Conservation (phyloP, 2,113 vertebrate species). For the Albula glossodonta region DNA sequence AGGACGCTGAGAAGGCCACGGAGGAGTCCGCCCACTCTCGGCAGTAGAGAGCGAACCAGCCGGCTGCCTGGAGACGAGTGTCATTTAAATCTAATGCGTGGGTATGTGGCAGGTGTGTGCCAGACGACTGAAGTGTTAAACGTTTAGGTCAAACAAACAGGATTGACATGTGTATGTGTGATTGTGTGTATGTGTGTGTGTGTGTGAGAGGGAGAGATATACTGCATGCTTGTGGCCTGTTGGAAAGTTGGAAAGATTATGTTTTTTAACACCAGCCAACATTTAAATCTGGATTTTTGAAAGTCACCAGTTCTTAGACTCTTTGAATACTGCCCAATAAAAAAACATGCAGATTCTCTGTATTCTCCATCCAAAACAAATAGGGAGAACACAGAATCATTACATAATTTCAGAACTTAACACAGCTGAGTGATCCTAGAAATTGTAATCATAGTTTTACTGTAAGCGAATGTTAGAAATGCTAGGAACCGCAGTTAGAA, state of each 20-base stretch:
- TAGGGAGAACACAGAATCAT: neutral
- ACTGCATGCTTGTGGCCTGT: too few relatives aligned
- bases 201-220: neutral
- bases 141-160: neutral
- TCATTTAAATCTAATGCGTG: neutral
- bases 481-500: neutral
- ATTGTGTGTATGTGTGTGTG: neutral
- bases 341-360: neutral
- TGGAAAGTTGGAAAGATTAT: too few relatives aligned
- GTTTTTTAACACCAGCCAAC: neutral
- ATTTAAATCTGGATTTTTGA: neutral
- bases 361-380: neutral
- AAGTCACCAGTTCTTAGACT: neutral
- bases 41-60: conserved; percentile 20
- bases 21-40: conserved; percentile 27
- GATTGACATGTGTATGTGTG: neutral
- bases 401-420: neutral
- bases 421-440: neutral
- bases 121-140: neutral
- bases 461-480: neutral
- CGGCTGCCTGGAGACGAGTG: neutral
- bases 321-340: neutral
- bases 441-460: neutral
- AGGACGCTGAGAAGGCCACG: conserved; percentile 46
- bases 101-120: neutral